phyloP scores from a whole-genome alignment of 2,797 vertebrate genomes.

The Macrochelys suwanniensis region DNA sequence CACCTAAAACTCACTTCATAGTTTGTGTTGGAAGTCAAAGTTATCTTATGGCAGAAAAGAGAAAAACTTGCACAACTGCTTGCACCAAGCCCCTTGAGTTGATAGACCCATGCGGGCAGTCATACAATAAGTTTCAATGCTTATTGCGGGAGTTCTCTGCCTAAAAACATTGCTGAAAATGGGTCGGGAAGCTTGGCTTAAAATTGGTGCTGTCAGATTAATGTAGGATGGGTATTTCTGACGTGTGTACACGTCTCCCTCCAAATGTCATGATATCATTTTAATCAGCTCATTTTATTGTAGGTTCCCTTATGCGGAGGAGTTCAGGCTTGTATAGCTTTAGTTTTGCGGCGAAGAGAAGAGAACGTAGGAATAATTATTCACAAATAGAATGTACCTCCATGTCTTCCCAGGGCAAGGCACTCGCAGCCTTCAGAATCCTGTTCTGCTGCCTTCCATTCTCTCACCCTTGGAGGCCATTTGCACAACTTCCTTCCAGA shows the following conservation, averaged over 20 bases:
- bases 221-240: conserved; percentile 34
- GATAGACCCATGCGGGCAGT: neutral
- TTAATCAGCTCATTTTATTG: neutral
- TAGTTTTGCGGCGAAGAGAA: neutral
- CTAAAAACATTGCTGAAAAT: neutral
- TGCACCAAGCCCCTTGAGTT: neutral
- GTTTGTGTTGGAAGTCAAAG: neutral
- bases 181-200: neutral
- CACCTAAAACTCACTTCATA: neutral
- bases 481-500: neutral
- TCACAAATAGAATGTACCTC: neutral
- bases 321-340: neutral
- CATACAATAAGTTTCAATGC: neutral
- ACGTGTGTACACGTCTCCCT: conserved; percentile 24
- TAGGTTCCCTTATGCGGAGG: neutral
- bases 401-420: neutral
- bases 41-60: neutral
- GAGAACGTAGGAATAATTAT: neutral
- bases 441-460: neutral
- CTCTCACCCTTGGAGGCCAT: conserved; percentile 23
- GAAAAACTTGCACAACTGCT: neutral
- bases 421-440: neutral
- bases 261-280: neutral
- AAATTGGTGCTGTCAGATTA: conserved; percentile 39
- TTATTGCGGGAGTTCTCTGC: neutral